phyloP scores from a whole-genome alignment of 2,113 vertebrate species.

The Engraulis encrasicolus region DNA sequence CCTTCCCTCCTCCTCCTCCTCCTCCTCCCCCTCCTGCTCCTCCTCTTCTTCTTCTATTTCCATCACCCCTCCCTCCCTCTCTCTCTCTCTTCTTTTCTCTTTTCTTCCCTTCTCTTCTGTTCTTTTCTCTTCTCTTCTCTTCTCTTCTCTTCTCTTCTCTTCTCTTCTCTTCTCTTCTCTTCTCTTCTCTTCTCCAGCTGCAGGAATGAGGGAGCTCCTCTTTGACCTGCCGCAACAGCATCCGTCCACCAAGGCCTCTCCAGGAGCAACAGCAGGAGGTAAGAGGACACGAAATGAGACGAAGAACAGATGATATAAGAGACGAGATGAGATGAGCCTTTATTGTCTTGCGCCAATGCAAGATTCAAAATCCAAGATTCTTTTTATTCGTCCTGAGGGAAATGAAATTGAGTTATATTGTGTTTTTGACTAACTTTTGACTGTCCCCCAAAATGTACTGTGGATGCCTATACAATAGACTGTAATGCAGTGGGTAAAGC shows the following conservation, averaged over 20 bases:
- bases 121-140: neutral
- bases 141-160: neutral
- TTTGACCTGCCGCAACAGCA: conserved; percentile 45
- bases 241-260: neutral
- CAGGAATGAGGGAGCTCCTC: conserved; percentile 32
- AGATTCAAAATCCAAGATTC: too few species aligned
- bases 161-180: neutral
- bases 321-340: too few species aligned
- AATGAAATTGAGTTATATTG: too few species aligned
- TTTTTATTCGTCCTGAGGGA: too few species aligned
- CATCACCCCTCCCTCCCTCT: neutral
- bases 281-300: too few species aligned
- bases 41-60: neutral
- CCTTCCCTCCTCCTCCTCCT: neutral
- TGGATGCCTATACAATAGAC: too few species aligned
- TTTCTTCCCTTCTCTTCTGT: neutral
- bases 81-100: neutral
- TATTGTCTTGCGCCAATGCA: too few species aligned
- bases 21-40: neutral
- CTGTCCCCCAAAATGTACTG: too few species aligned
- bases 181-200: neutral
- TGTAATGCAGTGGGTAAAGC: too few species aligned
- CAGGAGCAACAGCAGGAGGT: conserved; percentile 22
- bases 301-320: too few species aligned
- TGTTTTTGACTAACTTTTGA: too few species aligned